These are phyloP conservation scores for Notarius quadriscutis DNA, from an alignment of 2,113 vertebrate genomes.

Conservation along the genomic window DNA sequence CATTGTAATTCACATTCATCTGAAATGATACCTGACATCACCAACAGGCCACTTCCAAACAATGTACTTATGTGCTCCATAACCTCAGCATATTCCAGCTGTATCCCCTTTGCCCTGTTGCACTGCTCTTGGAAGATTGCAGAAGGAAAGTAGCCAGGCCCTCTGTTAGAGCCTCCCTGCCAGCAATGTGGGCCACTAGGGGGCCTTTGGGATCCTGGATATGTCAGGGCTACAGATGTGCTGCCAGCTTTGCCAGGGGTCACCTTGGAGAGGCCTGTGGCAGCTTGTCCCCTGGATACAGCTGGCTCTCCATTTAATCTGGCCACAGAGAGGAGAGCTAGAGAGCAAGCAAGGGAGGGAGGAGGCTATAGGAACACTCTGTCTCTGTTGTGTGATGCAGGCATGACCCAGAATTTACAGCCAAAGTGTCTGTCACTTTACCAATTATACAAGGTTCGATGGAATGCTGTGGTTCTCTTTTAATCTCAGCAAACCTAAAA, in stretches of 20 bases:
- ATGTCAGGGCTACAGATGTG: constrained; percentile 62
- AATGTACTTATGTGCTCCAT: constrained; percentile 44
- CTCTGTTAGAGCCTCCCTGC: constrained; percentile 50
- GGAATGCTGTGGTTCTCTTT: not conserved
- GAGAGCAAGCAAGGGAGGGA: not conserved
- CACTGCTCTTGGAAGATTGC: constrained; percentile 40
- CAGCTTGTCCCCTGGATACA: constrained; percentile 57
- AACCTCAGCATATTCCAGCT: constrained; percentile 47
- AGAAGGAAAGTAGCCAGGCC: constrained; percentile 46
- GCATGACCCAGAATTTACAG: constrained; percentile 27
- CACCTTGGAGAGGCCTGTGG: constrained; percentile 62
- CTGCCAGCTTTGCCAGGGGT: constrained; percentile 65
- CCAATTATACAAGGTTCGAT: not conserved
- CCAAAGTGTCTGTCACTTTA: not conserved
- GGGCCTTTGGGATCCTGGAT: constrained; percentile 49
- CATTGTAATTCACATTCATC: not conserved
- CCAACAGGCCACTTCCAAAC: constrained; percentile 36
- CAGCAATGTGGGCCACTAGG: constrained; percentile 45
- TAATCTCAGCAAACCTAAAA: constrained; percentile 4
- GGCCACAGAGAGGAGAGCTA: constrained; percentile 44
- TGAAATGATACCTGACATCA: constrained; percentile 7
- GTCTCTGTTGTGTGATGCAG: constrained; percentile 13
- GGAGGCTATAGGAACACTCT: not conserved
- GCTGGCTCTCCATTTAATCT: constrained; percentile 62
- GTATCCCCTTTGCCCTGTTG: constrained; percentile 46